Base-by-base conservation (phyloP, 53 echinoderm and acorn worm genomes). In the Echinometra lucunter region DNA sequence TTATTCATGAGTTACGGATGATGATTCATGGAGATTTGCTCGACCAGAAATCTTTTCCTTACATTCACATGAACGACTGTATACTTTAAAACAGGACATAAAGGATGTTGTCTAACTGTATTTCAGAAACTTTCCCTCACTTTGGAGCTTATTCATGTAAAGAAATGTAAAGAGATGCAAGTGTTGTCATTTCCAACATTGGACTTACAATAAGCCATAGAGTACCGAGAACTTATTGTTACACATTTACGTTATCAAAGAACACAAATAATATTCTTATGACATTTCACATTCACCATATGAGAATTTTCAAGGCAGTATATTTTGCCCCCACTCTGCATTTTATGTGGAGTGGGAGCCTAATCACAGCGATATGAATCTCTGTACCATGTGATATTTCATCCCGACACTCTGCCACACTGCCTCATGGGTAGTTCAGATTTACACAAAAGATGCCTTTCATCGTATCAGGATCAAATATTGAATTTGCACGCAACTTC, bases 381-480 rank as follows among this genome's bases (percentile, higher is more conserved):
- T 83, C 85, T 83, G 11, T 49, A 8, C 49, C 47, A 21, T 42
- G 75, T 75, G 40, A 75, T 83, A 83, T 47, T 83, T 83, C 15
- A 83, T 83, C 49, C 30, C 49, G 85, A 25, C 28, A 30, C 85
- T 49, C 45, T 6, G 2, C 85, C 49, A 53, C 53, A 2, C 28
- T 47, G 85, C 45, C 85, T 49, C 28, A 45, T 53, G 85, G 85
- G 85, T 85, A 85, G 49, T 85, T 85, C 49, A 7, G 13, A 85
- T 85, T 85, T 85, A 85, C 85, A 85, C 85, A 85, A 85, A 47
- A 85, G 85, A 85, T 85, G 85, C 27, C 49, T 85, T 85, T 85
- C 47, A n/a, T 16, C 49, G 12, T 27, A 49, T 85, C 30, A 28
- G 85, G 85, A 85, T 85, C 85, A 85, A 85, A 85, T 85, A 85